phyloP scores from a whole-genome alignment of 2,888 invertebrate genomes.

The Tiphia femorata region DNA sequence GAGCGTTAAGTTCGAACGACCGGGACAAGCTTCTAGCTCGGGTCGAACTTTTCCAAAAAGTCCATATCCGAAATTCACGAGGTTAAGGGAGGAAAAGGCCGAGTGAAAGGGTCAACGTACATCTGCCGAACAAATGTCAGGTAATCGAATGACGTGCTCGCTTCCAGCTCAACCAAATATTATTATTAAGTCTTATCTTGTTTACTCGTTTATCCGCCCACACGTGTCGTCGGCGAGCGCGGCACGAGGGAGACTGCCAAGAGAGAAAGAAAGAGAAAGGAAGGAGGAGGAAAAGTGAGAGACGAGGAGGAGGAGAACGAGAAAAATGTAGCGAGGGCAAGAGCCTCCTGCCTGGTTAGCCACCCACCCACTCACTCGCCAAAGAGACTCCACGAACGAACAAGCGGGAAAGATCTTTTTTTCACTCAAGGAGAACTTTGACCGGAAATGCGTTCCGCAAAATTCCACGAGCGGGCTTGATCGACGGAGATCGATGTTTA shows the following conservation, averaged over 20 bases:
- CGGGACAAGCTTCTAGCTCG: no score
- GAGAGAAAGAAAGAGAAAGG: background rate
- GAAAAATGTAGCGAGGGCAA: no score
- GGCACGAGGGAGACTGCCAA: background rate
- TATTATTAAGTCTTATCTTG: constrained; percentile 21
- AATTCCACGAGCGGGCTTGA: no score
- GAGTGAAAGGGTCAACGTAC: background rate
- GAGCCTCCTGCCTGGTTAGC: background rate
- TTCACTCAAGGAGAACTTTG: no score
- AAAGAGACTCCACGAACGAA: no score
- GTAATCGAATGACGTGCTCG: constrained; percentile 5
- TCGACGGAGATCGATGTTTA: no score
- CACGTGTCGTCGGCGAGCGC: background rate
- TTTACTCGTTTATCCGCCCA: constrained; percentile 8
- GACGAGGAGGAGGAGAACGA: no score
- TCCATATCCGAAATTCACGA: constrained; percentile 18
- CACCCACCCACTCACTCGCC: no score
- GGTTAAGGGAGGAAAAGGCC: background rate
- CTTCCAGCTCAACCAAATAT: constrained; percentile 9
- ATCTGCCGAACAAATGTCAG: constrained; percentile 21
- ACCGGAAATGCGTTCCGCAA: no score
- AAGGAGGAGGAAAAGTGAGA: background rate
- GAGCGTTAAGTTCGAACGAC: no score
- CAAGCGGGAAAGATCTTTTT: no score
- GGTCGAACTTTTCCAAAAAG: constrained; percentile 14